A percentile compares a stretch with the other conserved stretches of the same genome.
These are phyloP conservation scores for Drosophila nigrodunni DNA, from an alignment of 1,140 invertebrate species.

Conservation along the genomic window DNA sequence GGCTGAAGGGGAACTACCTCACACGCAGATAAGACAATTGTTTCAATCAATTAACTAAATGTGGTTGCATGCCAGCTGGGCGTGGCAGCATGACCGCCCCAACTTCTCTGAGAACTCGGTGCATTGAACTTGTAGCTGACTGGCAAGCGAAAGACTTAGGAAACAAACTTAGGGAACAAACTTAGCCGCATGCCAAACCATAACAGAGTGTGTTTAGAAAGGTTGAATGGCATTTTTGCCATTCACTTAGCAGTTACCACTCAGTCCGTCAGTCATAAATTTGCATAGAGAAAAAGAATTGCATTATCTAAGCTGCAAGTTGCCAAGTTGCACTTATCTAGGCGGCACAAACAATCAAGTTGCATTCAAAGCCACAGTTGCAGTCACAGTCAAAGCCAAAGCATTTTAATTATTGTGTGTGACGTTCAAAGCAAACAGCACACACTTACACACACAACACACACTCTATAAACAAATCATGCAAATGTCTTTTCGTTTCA, in stretches of 20 bases:
- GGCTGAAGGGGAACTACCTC: not conserved
- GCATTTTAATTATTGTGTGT: conserved; percentile 82
- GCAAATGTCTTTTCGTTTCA: conserved; percentile 20
- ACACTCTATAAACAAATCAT: conserved; percentile 21
- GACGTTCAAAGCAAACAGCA: conserved; percentile 42
- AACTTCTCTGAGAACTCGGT: conserved; percentile 43
- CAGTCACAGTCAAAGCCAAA: conserved; percentile 43
- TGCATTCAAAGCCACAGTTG: conserved; percentile 40
- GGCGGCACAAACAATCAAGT: conserved; percentile 66
- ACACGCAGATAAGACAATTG: conserved; percentile 38
- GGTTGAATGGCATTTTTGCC: conserved; percentile 74
- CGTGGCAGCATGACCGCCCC: conserved; percentile 53
- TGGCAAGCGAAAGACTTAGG: conserved; percentile 50
- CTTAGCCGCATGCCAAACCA: conserved; percentile 54
- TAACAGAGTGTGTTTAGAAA: conserved; percentile 73
- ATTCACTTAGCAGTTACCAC: conserved; percentile 66
- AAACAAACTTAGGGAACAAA: conserved; percentile 48
- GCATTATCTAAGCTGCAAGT: conserved; percentile 73
- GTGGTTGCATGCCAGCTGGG: conserved; percentile 39
- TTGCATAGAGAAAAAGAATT: conserved; percentile 73
- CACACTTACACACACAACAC: not conserved
- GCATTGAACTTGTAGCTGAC: conserved; percentile 57
- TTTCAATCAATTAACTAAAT: conserved; percentile 44
- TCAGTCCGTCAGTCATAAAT: conserved; percentile 78
- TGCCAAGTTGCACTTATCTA: conserved; percentile 64